A percentile compares a stretch with the other conserved stretches of the same genome.
Evolutionary conservation across 2,888 invertebrate species (phyloP).

Genomic region (Sesamia inferens): DNA sequence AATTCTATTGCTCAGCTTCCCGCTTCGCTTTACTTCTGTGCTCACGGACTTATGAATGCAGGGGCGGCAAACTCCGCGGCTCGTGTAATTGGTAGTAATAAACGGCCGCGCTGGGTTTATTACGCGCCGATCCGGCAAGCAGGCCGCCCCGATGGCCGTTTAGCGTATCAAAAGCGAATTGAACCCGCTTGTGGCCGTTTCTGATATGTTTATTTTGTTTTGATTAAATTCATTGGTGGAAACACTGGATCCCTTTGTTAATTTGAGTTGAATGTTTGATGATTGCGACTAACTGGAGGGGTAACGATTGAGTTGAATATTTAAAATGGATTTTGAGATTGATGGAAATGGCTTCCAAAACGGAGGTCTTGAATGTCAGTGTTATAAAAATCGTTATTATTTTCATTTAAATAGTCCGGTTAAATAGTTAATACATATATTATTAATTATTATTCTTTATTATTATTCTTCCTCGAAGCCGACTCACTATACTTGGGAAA

Average conservation of each 20-base stretch:
- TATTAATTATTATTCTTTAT: background rate
- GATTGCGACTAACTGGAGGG: conserved; percentile 31
- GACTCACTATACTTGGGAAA: too few species aligned
- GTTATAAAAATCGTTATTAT: background rate
- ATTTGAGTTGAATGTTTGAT: conserved; percentile 57
- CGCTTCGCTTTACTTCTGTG: conserved; percentile 65
- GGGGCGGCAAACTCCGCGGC: conserved; percentile 78
- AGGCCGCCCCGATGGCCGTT: conserved; percentile 58
- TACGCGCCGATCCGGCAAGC: conserved; percentile 62
- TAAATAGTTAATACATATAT: too few species aligned
- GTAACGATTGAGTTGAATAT: background rate
- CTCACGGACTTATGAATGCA: conserved; percentile 67
- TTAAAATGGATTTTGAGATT: background rate
- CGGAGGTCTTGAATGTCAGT: background rate
- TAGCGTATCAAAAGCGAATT: conserved; percentile 69
- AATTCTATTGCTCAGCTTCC: conserved; percentile 27
- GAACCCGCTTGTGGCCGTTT: conserved; percentile 54
- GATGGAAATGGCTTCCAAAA: background rate
- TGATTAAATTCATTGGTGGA: conserved; percentile 63
- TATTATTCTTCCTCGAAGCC: too few species aligned
- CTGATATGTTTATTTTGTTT: conserved; percentile 62
- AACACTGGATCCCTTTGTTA: conserved; percentile 57
- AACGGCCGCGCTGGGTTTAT: conserved; percentile 68
- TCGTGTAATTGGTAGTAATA: conserved; percentile 76
- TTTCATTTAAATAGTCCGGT: background rate